Conservation (phyloP, 2,113 vertebrate species). For the Pagrus major region DNA sequence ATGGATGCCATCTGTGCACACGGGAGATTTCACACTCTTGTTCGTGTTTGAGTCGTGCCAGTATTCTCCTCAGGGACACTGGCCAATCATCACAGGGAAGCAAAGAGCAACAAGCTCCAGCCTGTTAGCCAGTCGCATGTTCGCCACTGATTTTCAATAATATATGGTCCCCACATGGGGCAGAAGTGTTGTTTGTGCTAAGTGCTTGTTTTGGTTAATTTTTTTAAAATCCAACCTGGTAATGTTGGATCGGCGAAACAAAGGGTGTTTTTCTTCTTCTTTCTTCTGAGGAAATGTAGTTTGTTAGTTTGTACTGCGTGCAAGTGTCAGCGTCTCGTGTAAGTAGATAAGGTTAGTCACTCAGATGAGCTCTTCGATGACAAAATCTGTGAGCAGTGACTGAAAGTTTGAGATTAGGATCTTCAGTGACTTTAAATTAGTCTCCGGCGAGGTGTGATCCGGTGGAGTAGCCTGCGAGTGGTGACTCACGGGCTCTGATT, state of each 20-base stretch:
- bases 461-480: background rate
- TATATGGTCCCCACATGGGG: constrained; percentile 19
- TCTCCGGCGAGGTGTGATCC: constrained; percentile 1
- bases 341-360: background rate
- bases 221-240: background rate
- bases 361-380: background rate
- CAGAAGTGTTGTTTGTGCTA: constrained; percentile 7
- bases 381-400: background rate
- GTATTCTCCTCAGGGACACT: constrained; percentile 61
- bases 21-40: constrained; percentile 78
- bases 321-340: background rate
- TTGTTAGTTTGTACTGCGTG: too few species aligned
- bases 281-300: background rate
- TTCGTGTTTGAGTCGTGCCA: constrained; percentile 70
- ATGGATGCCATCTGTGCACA: constrained; percentile 79
- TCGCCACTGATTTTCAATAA: constrained; percentile 33
- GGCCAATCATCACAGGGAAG: constrained; percentile 71
- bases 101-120: constrained; percentile 70
- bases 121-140: constrained; percentile 52
- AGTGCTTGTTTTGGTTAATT: background rate
- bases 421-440: constrained; percentile 19
- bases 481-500: constrained; percentile 51
- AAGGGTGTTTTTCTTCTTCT: background rate
- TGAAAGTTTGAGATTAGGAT: constrained; percentile 17
- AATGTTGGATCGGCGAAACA: background rate